A percentile compares a stretch with the other conserved stretches of the same genome.
Evolutionary conservation across 1,140 invertebrate genomes (phyloP).

Genomic region (Aricia agestis): DNA sequence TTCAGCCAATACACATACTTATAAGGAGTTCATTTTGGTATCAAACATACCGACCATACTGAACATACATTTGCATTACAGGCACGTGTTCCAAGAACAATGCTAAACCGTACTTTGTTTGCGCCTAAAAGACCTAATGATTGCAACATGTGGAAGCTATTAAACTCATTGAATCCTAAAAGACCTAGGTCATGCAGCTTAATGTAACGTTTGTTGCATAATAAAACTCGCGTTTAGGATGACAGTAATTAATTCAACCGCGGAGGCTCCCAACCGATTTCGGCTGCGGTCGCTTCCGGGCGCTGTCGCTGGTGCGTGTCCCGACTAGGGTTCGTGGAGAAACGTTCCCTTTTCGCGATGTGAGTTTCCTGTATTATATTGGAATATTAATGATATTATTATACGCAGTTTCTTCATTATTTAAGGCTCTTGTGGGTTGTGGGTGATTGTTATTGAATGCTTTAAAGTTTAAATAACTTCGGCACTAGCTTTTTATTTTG

Average conservation of each 20-base stretch:
- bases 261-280: neutral
- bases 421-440: no score
- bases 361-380: neutral
- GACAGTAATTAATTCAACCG: neutral
- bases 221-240: neutral
- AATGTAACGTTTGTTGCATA: neutral
- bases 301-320: neutral
- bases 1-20: no score
- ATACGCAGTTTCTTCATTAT: no score
- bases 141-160: neutral
- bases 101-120: neutral
- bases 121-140: neutral
- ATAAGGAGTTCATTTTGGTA: no score
- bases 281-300: neutral
- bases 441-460: no score
- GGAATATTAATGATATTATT: no score
- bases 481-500: no score
- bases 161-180: neutral
- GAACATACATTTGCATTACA: neutral
- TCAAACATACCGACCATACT: no score
- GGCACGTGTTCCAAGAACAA: neutral
- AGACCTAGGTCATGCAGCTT: neutral
- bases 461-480: no score
- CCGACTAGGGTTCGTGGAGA: neutral
- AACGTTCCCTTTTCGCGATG: neutral